Base-by-base conservation (phyloP, 2,888 invertebrate genomes). In the Atethmia centrago region DNA sequence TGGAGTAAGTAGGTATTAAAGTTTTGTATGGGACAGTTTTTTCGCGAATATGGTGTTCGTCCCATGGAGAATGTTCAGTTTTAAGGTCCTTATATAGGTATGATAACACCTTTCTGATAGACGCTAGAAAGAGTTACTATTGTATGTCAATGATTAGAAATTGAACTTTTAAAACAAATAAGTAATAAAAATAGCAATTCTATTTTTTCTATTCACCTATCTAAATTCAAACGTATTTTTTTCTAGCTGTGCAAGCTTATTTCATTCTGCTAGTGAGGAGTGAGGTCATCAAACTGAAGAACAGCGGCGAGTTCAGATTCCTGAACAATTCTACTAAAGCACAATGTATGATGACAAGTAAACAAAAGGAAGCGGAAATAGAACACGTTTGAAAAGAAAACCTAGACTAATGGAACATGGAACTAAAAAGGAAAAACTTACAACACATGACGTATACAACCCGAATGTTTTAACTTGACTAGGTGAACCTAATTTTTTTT, bases 191-290 rank as follows among this genome's bases (percentile, higher is more conserved):
- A 9, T 10, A n/a, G 1, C 51, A n/a, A 51, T 51, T 51, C n/a
- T 10, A n/a, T n/a, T 10, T 10, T n/a, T 51, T 51, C n/a, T 10
- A n/a, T n/a, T 10, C 10, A n/a, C 4, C 0, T 14, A 28, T 9
- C 4, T 40, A 8, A 68, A 40, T n/a, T 19, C 5, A 68, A 49
- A 16, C 14, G 3, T 3, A 25, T 19, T 74, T 49, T 4, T 56
- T 84, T 87, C 8, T 84, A 88, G 88, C 62, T 3, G 10, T 84
- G 0, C 80, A 86, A 49, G 25, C 56, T 2, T 87, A 87, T 75
- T 61, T 85, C 25, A 40, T 86, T 19, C 45, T 87, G 9, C 77
- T 87, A 3, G 36, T 85, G 5, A 84, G 82, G 51, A 88, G 86
- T 59, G 84, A 87, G 67, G 63, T 88, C 8, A 40, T 67, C 16